phyloP scores from a whole-genome alignment of 1,140 invertebrate species.

The Spodoptera litura region DNA sequence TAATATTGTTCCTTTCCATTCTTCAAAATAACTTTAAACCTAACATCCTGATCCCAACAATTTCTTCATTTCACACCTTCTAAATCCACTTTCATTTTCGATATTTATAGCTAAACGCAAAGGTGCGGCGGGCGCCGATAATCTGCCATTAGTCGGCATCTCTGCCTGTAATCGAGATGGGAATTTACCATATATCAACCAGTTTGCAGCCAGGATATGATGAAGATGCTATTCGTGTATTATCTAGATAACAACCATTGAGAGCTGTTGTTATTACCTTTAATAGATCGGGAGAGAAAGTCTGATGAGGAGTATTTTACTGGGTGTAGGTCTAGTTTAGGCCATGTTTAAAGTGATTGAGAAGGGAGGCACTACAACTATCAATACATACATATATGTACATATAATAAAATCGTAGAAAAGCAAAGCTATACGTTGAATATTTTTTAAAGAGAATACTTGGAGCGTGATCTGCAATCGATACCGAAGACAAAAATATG shows the following conservation, averaged over 20 bases:
- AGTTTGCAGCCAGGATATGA: constrained; percentile 22
- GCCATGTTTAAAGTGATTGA: too few species aligned
- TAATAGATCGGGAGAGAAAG: neutral
- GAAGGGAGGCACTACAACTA: neutral
- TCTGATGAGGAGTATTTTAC: neutral
- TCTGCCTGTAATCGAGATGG: constrained; percentile 15
- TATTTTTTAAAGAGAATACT: too few species aligned
- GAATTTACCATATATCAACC: constrained; percentile 29
- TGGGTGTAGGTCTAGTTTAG: neutral
- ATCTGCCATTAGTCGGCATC: constrained; percentile 33
- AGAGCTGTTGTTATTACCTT: constrained; percentile 32
- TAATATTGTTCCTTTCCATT: neutral
- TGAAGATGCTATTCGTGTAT: constrained; percentile 20
- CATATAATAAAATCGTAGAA: too few species aligned
- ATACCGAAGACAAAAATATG: too few species aligned
- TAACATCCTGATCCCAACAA: constrained; percentile 3
- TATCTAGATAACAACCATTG: constrained; percentile 16
- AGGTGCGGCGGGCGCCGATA: constrained; percentile 28
- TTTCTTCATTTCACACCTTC: constrained; percentile 22
- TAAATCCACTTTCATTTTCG: constrained; percentile 35
- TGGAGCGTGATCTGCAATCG: too few species aligned
- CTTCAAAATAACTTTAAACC: neutral
- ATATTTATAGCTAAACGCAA: constrained; percentile 30
- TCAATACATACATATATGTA: too few species aligned
- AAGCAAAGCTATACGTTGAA: too few species aligned